Evolutionary conservation across 2,797 vertebrate species (phyloP).

Genomic region (Garrulus glandarius): DNA sequence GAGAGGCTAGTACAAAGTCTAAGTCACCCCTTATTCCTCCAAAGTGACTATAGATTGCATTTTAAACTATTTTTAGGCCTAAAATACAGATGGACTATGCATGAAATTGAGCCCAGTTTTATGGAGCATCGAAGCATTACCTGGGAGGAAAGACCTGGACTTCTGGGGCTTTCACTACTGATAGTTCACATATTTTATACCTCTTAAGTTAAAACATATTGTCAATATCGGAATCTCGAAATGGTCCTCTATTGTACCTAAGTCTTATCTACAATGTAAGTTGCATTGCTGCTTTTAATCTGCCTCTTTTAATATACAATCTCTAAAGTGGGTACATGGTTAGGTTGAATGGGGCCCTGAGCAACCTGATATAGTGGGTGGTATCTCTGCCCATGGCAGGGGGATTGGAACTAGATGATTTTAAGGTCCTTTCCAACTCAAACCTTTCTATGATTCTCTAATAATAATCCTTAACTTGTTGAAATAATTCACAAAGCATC

Average conservation of each 20-base stretch:
- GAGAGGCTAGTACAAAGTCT: not conserved
- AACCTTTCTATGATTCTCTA: not conserved
- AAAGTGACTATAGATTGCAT: not conserved
- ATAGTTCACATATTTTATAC: not conserved
- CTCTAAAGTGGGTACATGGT: not conserved
- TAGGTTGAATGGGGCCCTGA: not conserved
- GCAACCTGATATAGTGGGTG: not conserved
- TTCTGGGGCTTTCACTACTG: not conserved
- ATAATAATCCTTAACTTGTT: not conserved
- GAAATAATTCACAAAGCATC: not conserved
- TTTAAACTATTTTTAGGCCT: not conserved
- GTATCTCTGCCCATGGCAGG: not conserved
- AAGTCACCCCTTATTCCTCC: not conserved
- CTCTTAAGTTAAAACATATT: not conserved
- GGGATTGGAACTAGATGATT: not conserved
- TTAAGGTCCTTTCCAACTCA: not conserved
- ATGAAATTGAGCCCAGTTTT: not conserved
- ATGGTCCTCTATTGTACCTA: not conserved
- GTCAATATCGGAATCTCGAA: not conserved
- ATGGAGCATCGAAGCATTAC: not conserved
- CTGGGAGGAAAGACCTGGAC: not conserved
- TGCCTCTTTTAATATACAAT: not conserved
- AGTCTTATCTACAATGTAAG: not conserved
- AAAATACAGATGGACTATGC: not conserved
- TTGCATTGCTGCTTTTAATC: not conserved